phyloP scores from a whole-genome alignment of 2,888 invertebrate genomes.

The Drosophila anceps region DNA sequence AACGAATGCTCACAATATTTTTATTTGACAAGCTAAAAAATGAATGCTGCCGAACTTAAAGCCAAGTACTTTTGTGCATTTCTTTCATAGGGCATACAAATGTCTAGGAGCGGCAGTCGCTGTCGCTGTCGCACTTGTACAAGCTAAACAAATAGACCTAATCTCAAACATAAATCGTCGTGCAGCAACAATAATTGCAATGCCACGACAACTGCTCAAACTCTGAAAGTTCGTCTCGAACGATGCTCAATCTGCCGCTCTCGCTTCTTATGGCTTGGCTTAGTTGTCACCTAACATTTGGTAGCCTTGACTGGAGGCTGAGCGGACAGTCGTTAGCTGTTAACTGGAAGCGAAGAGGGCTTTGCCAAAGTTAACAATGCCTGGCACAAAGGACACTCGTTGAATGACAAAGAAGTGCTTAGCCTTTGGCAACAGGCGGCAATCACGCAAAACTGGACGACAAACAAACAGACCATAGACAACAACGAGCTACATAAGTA shows the following conservation, averaged over 20 bases:
- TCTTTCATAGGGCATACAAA: not conserved
- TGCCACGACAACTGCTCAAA: constrained; percentile 24
- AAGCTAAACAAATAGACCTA: constrained; percentile 53
- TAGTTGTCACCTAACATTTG: constrained; percentile 5
- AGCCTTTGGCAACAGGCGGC: constrained; percentile 81
- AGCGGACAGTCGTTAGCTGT: constrained; percentile 34
- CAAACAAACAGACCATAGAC: constrained; percentile 36
- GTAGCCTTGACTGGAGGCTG: constrained; percentile 5
- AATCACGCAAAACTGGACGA: constrained; percentile 67
- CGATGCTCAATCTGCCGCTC: not conserved
- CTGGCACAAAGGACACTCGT: constrained; percentile 78
- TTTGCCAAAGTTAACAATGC: constrained; percentile 58
- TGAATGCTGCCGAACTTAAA: too few relatives aligned
- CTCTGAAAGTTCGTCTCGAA: not conserved
- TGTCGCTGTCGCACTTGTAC: not conserved
- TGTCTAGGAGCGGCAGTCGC: not conserved
- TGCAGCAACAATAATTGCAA: constrained; percentile 69
- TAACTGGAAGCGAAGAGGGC: constrained; percentile 19
- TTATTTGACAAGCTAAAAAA: too few relatives aligned
- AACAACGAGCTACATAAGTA: constrained; percentile 29
- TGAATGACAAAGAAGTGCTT: constrained; percentile 79
- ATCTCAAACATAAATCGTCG: constrained; percentile 68
- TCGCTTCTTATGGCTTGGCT: not conserved
- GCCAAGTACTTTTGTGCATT: not conserved
- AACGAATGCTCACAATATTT: too few relatives aligned